Percentiles rank a stretch among this genome's conserved stretches.
Conservation (phyloP, 2,113 vertebrate genomes). For the Lagopus muta region DNA sequence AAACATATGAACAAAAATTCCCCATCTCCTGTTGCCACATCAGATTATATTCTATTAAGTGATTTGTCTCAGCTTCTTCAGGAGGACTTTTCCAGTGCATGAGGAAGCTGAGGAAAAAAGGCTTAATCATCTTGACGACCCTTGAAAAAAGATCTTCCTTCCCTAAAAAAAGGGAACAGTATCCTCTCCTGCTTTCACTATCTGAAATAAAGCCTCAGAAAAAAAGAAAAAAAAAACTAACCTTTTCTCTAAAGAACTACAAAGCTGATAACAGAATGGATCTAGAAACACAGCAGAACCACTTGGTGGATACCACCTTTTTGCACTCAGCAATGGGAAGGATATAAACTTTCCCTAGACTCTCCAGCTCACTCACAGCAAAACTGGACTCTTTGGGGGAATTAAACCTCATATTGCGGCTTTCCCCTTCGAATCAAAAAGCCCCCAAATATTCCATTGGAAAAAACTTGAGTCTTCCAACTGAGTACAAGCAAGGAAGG, state of each 20-base stretch:
- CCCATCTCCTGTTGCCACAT: background rate
- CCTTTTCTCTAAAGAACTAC: background rate
- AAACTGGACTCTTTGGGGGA: conserved; percentile 38
- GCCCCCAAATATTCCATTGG: conserved; percentile 53
- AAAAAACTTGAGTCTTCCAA: conserved; percentile 43
- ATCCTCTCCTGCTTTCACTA: background rate
- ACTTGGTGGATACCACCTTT: background rate
- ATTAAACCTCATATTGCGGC: conserved; percentile 36
- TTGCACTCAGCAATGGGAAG: background rate
- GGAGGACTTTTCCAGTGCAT: fast-evolving
- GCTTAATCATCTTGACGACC: too few species aligned
- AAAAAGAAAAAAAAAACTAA: background rate
- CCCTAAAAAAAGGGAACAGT: background rate
- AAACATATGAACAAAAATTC: background rate
- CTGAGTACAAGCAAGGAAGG: background rate
- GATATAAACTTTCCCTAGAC: conserved; percentile 49
- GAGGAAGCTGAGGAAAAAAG: background rate
- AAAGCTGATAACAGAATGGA: background rate
- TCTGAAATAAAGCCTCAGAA: background rate
- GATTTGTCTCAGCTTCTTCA: background rate
- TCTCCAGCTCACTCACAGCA: background rate
- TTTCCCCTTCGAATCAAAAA: conserved; percentile 58
- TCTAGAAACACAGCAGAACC: background rate
- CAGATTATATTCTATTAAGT: background rate
- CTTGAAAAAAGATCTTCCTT: background rate